Percentiles rank a stretch among this genome's conserved stretches.
phyloP scores from a whole-genome alignment of 2,113 vertebrate genomes.

The Indicator indicator region DNA sequence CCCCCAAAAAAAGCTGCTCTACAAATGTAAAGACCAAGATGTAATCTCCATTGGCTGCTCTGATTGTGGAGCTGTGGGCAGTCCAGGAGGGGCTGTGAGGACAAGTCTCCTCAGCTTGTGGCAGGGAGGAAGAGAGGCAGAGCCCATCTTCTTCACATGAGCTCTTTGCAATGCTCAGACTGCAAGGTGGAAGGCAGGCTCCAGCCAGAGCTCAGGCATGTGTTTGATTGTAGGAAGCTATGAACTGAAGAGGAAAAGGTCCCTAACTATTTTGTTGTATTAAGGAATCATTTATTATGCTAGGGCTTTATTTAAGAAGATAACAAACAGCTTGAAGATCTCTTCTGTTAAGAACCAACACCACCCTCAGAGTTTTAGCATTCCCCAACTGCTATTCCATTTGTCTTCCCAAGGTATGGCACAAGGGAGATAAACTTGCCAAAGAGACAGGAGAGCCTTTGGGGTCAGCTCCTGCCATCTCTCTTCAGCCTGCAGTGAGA shows the following conservation, averaged over 20 bases:
- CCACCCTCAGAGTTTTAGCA: neutral
- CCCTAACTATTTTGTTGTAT: neutral
- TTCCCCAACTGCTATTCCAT: neutral
- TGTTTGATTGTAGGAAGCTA: neutral
- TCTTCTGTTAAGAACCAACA: neutral
- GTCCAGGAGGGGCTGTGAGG: neutral
- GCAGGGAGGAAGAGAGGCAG: neutral
- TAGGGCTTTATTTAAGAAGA: neutral
- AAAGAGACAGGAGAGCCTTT: neutral
- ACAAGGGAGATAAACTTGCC: neutral
- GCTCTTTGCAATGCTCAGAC: neutral
- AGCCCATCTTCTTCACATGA: neutral
- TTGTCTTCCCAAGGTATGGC: neutral
- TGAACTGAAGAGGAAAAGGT: neutral
- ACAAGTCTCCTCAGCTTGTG: neutral
- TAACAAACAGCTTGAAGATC: neutral
- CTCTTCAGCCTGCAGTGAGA: neutral
- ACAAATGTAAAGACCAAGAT: neutral
- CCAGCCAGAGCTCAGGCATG: neutral
- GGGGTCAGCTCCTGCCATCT: neutral
- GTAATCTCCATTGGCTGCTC: neutral
- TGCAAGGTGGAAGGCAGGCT: neutral
- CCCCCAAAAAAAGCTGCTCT: neutral
- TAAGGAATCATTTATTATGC: neutral
- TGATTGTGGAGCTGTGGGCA: neutral